A percentile compares a stretch with the other conserved stretches of the same genome.
Evolutionary conservation across 1,140 invertebrate species (phyloP).

Genomic region (Anoplophora glabripennis): DNA sequence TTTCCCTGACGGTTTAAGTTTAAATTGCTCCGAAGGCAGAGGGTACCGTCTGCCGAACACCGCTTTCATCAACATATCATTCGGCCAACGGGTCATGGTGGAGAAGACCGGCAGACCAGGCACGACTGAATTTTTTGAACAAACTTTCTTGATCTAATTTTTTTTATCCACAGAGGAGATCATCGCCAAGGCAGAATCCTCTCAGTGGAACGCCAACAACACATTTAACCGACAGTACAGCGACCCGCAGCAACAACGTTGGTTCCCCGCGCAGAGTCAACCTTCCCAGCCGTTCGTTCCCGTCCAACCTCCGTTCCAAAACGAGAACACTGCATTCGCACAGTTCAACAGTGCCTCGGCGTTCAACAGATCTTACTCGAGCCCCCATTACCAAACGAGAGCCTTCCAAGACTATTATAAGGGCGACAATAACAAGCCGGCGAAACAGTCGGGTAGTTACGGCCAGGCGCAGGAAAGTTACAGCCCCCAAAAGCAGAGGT

Average conservation of each 20-base stretch:
- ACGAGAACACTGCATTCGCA: slow-evolving; percentile 23
- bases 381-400: too few relatives aligned
- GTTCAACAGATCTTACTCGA: too few relatives aligned
- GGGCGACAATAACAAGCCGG: too few relatives aligned
- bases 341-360: not conserved
- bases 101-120: slow-evolving; percentile 43
- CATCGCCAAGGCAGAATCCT: slow-evolving; percentile 1
- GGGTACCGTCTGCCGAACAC: slow-evolving; percentile 55
- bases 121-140: slow-evolving; percentile 15
- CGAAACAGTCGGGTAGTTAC: too few relatives aligned
- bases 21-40: slow-evolving; percentile 54
- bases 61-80: slow-evolving; percentile 62
- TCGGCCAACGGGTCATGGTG: slow-evolving; percentile 52
- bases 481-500: too few relatives aligned
- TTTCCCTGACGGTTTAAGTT: slow-evolving; percentile 64
- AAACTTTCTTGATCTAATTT: not conserved
- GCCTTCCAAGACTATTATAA: too few relatives aligned
- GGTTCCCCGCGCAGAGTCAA: not conserved
- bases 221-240: not conserved
- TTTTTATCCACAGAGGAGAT: not conserved
- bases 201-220: not conserved
- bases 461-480: too few relatives aligned
- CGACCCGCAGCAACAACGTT: not conserved
- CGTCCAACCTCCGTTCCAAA: slow-evolving; percentile 7
- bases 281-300: not conserved